Evolutionary conservation across 2,113 vertebrate species (phyloP).

Genomic region (Gila orcuttii): DNA sequence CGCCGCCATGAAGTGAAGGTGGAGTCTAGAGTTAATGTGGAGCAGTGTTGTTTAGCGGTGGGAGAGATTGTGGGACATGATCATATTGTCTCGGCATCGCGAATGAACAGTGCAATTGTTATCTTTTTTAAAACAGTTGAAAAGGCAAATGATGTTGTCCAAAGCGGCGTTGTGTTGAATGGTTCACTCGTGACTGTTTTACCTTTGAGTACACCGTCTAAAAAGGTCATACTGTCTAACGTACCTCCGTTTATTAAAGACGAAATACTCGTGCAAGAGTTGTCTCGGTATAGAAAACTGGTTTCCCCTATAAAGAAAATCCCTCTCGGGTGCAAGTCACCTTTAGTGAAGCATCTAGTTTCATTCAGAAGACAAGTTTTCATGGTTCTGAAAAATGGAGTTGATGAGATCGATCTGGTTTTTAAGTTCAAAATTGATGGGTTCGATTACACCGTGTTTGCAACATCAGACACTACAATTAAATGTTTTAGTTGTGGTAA

Average conservation of each 20-base stretch:
- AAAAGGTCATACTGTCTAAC: not conserved
- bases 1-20: no score
- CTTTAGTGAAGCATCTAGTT: not conserved
- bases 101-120: no score
- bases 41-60: no score
- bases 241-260: not conserved
- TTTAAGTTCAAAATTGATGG: not conserved
- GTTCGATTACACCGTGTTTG: not conserved
- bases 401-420: not conserved
- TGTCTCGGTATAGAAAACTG: not conserved
- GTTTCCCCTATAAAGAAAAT: not conserved
- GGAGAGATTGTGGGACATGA: no score
- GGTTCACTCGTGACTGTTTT: no score
- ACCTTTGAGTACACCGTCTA: no score
- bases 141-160: no score
- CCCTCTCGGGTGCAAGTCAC: not conserved
- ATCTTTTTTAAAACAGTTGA: no score
- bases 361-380: slow-evolving; percentile 4
- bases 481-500: not conserved
- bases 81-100: no score
- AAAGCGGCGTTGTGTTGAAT: no score
- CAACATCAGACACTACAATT: not conserved
- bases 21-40: no score
- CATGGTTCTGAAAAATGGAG: not conserved
- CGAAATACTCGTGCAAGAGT: not conserved